Conservation (phyloP, 2,797 vertebrate genomes). For the Austrolebias charrua region DNA sequence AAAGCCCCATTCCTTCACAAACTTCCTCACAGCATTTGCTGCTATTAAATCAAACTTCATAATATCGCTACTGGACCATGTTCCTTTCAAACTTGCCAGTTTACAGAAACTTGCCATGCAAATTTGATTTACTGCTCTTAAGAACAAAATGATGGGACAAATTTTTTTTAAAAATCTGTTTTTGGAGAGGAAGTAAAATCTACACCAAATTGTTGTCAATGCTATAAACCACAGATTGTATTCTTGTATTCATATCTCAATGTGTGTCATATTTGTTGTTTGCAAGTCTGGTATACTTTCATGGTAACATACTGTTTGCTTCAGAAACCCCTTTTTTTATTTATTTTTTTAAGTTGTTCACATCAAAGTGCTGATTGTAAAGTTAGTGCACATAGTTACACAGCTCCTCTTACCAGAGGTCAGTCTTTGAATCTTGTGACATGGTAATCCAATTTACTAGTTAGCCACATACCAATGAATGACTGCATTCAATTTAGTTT, state of each 20-base stretch:
- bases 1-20: not conserved
- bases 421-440: slow-evolving; percentile 68
- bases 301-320: too few species aligned
- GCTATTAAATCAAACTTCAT: slow-evolving; percentile 9
- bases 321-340: not conserved
- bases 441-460: slow-evolving; percentile 75
- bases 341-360: slow-evolving; percentile 13
- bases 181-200: not conserved
- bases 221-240: not conserved
- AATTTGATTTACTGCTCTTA: not conserved
- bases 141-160: not conserved
- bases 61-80: not conserved
- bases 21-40: not conserved
- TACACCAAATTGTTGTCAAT: not conserved
- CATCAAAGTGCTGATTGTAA: slow-evolving; percentile 37
- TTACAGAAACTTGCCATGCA: not conserved
- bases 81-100: not conserved
- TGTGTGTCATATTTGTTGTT: slow-evolving; percentile 1
- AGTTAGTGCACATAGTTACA: slow-evolving; percentile 28
- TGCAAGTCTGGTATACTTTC: not conserved
- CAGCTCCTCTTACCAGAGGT: slow-evolving; percentile 34
- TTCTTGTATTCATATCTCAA: too few species aligned
- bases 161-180: slow-evolving; percentile 3
- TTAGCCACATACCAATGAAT: slow-evolving; percentile 61
- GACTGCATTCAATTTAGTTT: slow-evolving; percentile 42